Evolutionary conservation across 1,140 invertebrate species (phyloP).

Genomic region (Macrobrachium rosenbergii): DNA sequence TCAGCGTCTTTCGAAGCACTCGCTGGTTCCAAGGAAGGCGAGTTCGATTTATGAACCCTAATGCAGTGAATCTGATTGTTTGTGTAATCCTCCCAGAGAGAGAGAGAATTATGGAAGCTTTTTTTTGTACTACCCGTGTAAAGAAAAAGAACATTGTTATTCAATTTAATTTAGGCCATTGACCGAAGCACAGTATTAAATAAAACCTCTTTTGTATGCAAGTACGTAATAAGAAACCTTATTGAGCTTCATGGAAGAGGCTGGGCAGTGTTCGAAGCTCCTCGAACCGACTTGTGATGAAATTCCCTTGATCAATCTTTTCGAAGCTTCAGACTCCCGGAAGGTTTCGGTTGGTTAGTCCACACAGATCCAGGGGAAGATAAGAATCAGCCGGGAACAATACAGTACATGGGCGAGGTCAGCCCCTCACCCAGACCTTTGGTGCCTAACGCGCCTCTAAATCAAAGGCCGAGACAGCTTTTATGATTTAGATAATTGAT

Average conservation of each 20-base stretch:
- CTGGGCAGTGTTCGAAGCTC: too few relatives aligned
- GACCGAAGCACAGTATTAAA: background rate
- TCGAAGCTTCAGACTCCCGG: background rate
- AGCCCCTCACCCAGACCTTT: conserved; percentile 22
- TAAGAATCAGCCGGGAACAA: conserved; percentile 28
- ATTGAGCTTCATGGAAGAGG: too few relatives aligned
- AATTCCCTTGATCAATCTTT: background rate
- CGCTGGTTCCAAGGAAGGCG: background rate
- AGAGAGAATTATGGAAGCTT: background rate
- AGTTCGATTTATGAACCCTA: background rate
- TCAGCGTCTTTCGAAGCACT: too few relatives aligned
- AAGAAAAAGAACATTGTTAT: too few relatives aligned
- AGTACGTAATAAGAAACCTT: too few relatives aligned
- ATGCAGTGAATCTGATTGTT: background rate
- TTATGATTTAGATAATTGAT: conserved; percentile 14
- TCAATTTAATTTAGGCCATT: too few relatives aligned
- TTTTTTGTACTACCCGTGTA: too few relatives aligned
- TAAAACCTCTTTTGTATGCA: too few relatives aligned
- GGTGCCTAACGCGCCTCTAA: conserved; percentile 2
- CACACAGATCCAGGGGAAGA: conserved; percentile 7
- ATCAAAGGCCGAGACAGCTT: conserved; percentile 5
- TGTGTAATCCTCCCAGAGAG: background rate
- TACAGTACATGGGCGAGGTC: conserved; percentile 38
- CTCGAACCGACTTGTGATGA: too few relatives aligned
- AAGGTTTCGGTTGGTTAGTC: background rate